phyloP scores from a whole-genome alignment of 2,113 vertebrate genomes.

The Morone chrysops region DNA sequence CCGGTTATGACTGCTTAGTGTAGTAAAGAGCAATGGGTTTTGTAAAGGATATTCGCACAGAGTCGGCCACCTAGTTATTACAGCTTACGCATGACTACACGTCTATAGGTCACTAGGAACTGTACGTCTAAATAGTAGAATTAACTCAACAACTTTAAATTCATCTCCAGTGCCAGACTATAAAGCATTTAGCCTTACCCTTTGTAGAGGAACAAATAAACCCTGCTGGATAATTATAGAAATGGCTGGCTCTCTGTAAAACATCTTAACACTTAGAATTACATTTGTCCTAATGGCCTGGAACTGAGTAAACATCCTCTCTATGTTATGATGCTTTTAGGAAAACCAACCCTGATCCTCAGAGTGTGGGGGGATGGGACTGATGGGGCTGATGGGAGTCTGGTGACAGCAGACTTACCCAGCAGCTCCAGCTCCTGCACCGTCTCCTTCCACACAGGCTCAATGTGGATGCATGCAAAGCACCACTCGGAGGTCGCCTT shows the following conservation, averaged over 20 bases:
- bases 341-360: slow-evolving; percentile 3
- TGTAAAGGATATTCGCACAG: background rate
- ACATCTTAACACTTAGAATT: slow-evolving; percentile 23
- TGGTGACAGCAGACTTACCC: slow-evolving; percentile 77
- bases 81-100: background rate
- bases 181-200: background rate
- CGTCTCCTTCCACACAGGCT: slow-evolving; percentile 94
- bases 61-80: background rate
- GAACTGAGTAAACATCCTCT: slow-evolving; percentile 8
- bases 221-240: slow-evolving; percentile 40
- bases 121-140: slow-evolving; percentile 2
- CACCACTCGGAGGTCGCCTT: slow-evolving; percentile 98
- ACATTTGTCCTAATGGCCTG: slow-evolving; percentile 34
- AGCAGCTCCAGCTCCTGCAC: slow-evolving; percentile 91
- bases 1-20: background rate
- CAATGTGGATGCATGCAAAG: slow-evolving; percentile 94
- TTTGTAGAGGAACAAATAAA: slow-evolving; percentile 15
- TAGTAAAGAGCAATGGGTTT: background rate
- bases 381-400: background rate
- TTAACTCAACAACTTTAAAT: slow-evolving; percentile 27
- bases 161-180: background rate
- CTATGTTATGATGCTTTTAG: slow-evolving; percentile 18
- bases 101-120: background rate
- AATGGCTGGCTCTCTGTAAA: background rate
- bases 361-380: background rate